Percentiles rank a stretch among this genome's conserved stretches.
These are phyloP conservation scores for Cisticola juncidis DNA, from an alignment of 2,113 vertebrate species.

Conservation along the genomic window DNA sequence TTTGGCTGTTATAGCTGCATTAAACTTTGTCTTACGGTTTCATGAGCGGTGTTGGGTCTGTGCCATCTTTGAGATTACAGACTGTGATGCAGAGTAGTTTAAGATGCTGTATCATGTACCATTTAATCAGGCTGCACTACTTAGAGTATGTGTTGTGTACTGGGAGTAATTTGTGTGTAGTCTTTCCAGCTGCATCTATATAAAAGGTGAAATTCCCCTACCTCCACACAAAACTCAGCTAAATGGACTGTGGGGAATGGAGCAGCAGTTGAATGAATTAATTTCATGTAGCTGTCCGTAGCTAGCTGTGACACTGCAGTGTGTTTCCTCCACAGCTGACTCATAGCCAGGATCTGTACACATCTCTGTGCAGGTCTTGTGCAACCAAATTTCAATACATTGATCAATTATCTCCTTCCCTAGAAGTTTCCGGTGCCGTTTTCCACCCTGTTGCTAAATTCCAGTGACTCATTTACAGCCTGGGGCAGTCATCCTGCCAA, in stretches of 20 bases:
- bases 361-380: background rate
- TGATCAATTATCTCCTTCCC: background rate
- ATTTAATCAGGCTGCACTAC: constrained; percentile 47
- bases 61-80: constrained; percentile 12
- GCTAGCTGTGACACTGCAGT: constrained; percentile 26
- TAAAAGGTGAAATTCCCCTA: constrained; percentile 64
- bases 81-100: constrained; percentile 5
- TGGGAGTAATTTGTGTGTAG: constrained; percentile 60
- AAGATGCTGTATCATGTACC: constrained; percentile 44
- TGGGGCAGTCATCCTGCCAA: background rate
- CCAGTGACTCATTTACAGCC: background rate
- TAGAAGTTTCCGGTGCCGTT: background rate
- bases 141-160: constrained; percentile 41
- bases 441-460: background rate
- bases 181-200: constrained; percentile 50
- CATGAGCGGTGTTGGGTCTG: background rate
- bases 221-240: background rate
- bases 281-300: constrained; percentile 41
- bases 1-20: background rate
- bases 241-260: constrained; percentile 40
- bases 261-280: constrained; percentile 55
- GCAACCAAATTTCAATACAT: background rate
- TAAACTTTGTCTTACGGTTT: background rate
- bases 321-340: constrained; percentile 15
- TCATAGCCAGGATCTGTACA: background rate